These are phyloP conservation scores for Phengaris arion DNA, from an alignment of 2,888 invertebrate species.

Conservation along the genomic window DNA sequence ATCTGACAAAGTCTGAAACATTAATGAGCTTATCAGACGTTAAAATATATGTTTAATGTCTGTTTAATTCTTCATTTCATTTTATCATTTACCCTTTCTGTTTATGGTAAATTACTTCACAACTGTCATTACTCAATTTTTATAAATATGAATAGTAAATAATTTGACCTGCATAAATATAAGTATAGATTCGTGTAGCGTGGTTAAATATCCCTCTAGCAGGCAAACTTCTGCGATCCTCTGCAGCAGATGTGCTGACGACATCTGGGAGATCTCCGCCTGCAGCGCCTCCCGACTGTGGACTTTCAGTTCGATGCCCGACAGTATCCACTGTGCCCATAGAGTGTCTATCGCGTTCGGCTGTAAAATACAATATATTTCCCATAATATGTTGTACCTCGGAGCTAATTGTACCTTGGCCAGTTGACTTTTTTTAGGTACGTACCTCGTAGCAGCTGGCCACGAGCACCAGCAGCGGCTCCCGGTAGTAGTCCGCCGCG, in stretches of 20 bases:
- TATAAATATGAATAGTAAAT: conserved; percentile 44
- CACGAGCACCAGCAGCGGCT: conserved; percentile 82
- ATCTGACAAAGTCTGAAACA: too few species aligned
- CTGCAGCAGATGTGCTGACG: conserved; percentile 61
- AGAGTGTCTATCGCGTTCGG: conserved; percentile 81
- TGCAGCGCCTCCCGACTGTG: conserved; percentile 49
- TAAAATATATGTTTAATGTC: too few species aligned
- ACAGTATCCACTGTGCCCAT: conserved; percentile 81
- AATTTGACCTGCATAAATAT: conserved; percentile 82
- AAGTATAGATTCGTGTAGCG: conserved; percentile 82
- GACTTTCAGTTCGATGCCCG: conserved; percentile 54
- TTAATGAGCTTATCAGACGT: too few species aligned
- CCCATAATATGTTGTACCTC: too few species aligned
- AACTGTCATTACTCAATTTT: neutral
- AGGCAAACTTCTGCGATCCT: conserved; percentile 77
- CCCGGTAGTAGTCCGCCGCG: conserved; percentile 77
- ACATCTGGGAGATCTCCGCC: conserved; percentile 53
- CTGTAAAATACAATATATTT: conserved; percentile 48
- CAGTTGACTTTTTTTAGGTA: neutral
- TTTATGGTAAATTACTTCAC: neutral
- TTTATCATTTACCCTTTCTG: too few species aligned
- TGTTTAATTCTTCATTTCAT: too few species aligned
- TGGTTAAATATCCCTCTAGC: conserved; percentile 76
- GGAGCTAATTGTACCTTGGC: too few species aligned
- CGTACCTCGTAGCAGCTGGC: conserved; percentile 85